Evolutionary conservation across 2,797 vertebrate genomes (phyloP), one percentile per base, ranked within the genome.

Genomic region (Mico argentatus): DNA sequence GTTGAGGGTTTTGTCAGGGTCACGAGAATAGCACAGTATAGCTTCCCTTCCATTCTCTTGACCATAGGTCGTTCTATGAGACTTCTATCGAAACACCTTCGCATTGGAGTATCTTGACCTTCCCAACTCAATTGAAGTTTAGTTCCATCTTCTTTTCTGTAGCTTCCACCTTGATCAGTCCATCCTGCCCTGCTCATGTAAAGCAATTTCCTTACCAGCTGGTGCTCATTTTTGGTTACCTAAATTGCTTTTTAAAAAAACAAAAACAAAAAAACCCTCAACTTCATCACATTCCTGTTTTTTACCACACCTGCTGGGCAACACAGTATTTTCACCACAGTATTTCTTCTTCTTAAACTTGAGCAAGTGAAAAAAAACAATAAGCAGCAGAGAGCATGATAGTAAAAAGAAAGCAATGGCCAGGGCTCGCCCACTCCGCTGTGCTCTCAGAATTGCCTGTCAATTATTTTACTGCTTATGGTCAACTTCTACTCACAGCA

Each of bases 351-450:
- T 55, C 26, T 64, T 85, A 81, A 80, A 46, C 19, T 57, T 64
- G 14, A 1, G 7, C 8, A 7, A 20, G 14, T 67, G 7, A 39
- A 70, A 76, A 26, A 33, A 88, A 90, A 75, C 1, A 5, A 14
- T 46, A 55, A 86, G 9, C 80, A n/a, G 27, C 44, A 39, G 13
- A 85, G 36, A 50, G 4, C 6, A 24, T 26, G 5, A 7, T n/a
- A 36, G 52, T 39, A 30, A 80, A 46, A 85, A 46, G 12, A 33
- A 26, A 7, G 39, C 8, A 17, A 24, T 22, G 39, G 12, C 33
- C 8, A 24, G 19, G 13, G 24, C 8, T 14, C 33, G 36, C 36
- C 33, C 20, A 4, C 0, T 1, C 9, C 33, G 33, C 33, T 0
- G 0, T 10, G 52, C 52, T 22, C 57, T 79, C 72, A 36, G 8